Evolutionary conservation across 2,113 vertebrate genomes (phyloP), one percentile per base, ranked within the genome.

Genomic region (Pelvicachromis taeniatus): DNA sequence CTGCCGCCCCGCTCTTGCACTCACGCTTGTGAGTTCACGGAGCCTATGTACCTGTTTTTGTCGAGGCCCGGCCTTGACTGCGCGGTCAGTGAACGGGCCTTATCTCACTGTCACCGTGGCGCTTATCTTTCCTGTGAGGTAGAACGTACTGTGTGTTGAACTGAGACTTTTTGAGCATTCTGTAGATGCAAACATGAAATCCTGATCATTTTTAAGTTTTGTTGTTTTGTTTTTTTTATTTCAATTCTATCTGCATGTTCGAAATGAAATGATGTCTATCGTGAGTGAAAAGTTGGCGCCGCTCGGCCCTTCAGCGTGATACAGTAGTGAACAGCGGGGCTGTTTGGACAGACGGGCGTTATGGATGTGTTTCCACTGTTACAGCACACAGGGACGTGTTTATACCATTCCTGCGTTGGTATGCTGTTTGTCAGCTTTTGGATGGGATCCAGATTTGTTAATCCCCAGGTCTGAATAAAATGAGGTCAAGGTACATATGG

Each of bases 31-130:
- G n/a, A n/a, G n/a, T n/a, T n/a, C n/a, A n/a, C n/a, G n/a, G n/a
- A n/a, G 54, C 77, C 81, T 84, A 23, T 82, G 58, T 81, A 86
- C 87, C 92, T 88, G 86, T 86, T 91, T 75, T 85, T 85, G 83
- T 92, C 80, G 38, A 26, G 17, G 73, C 38, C 56, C 12, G 85
- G 86, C 94, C 94, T 96, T 95, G 94, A 83, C 92, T 87, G 79
- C 23, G 1, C 78, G 93, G 94, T 91, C 94, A 91, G 26, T 96
- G 88, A 95, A 91, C 92, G 82, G 7, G 31, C 33, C 68, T 92
- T 95, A 93, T 95, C 91, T 83, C 54, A 26, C 55, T 75, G 38
- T 55, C 19, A 52, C 16, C 80, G 31, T 78, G 26, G 7, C 77
- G 83, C 26, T 85, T 84, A 31, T 80, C 73, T 29, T 68, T 58